phyloP scores from a whole-genome alignment of 2,797 vertebrate species.

The Limnodromus scolopaceus region DNA sequence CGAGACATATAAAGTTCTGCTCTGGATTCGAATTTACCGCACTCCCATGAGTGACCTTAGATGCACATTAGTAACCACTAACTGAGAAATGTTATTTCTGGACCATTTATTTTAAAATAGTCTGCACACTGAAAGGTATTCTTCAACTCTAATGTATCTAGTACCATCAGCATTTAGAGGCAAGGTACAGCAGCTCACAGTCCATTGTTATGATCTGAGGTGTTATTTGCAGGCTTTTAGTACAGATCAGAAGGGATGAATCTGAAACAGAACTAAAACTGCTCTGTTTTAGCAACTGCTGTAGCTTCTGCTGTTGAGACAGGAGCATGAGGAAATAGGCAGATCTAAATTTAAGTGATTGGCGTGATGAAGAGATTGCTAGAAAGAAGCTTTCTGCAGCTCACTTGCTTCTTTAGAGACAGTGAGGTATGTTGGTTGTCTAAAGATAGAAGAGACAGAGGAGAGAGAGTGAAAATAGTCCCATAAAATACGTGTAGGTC shows the following conservation, averaged over 20 bases:
- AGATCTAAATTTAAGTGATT: background rate
- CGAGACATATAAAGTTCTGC: background rate
- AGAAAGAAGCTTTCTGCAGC: background rate
- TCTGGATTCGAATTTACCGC: background rate
- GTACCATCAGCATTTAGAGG: background rate
- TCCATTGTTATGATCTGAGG: fast-evolving
- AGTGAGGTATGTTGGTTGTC: background rate
- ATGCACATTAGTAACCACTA: background rate
- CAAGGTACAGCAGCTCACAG: background rate
- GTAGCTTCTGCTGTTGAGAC: background rate
- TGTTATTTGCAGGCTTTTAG: background rate
- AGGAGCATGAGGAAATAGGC: background rate
- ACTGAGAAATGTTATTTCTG: background rate
- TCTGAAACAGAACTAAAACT: background rate
- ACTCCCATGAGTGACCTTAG: background rate
- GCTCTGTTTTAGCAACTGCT: background rate
- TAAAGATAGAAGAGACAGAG: background rate
- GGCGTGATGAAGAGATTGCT: background rate
- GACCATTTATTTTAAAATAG: background rate
- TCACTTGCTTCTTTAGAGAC: background rate
- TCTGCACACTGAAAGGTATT: background rate
- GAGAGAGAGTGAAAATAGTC: background rate
- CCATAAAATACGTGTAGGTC: background rate
- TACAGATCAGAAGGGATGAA: background rate
- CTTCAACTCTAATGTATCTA: background rate